A percentile compares a stretch with the other conserved stretches of the same genome.
Conservation (phyloP, 1,140 invertebrate species). For the Sitophilus oryzae region DNA sequence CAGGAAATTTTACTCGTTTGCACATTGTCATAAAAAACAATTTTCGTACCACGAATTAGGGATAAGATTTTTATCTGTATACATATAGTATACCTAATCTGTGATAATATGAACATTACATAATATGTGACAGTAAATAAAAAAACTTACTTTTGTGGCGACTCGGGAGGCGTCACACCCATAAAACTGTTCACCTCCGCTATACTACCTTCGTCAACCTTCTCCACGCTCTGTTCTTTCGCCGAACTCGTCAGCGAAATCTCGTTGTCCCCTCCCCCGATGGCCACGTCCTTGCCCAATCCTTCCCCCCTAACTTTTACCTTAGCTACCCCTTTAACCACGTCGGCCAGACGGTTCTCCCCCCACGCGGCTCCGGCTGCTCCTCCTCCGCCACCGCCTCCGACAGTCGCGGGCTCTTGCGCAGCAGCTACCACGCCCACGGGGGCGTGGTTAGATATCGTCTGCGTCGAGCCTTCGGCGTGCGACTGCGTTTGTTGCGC, state of each 20-base stretch:
- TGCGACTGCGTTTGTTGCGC: constrained; percentile 2
- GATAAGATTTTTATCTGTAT: too few relatives aligned
- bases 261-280: constrained; percentile 24
- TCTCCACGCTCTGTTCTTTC: constrained; percentile 32
- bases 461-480: not conserved
- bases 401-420: too few relatives aligned
- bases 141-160: constrained; percentile 54
- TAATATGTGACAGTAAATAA: not conserved
- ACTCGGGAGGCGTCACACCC: constrained; percentile 54
- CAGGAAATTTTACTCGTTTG: too few relatives aligned
- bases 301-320: constrained; percentile 34
- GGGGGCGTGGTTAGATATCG: not conserved
- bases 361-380: constrained; percentile 30
- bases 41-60: too few relatives aligned
- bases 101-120: not conserved
- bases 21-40: too few relatives aligned
- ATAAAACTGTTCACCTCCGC: constrained; percentile 47
- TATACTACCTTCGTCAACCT: constrained; percentile 40
- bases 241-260: constrained; percentile 33
- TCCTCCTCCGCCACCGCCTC: constrained; percentile 2
- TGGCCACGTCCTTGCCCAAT: constrained; percentile 14
- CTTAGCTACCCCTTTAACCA: constrained; percentile 71
- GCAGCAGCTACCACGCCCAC: too few relatives aligned
- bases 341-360: constrained; percentile 65
- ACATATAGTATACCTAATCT: too few relatives aligned